Evolutionary conservation across 2,888 invertebrate genomes (phyloP).

Genomic region (Eupithecia insigniata): DNA sequence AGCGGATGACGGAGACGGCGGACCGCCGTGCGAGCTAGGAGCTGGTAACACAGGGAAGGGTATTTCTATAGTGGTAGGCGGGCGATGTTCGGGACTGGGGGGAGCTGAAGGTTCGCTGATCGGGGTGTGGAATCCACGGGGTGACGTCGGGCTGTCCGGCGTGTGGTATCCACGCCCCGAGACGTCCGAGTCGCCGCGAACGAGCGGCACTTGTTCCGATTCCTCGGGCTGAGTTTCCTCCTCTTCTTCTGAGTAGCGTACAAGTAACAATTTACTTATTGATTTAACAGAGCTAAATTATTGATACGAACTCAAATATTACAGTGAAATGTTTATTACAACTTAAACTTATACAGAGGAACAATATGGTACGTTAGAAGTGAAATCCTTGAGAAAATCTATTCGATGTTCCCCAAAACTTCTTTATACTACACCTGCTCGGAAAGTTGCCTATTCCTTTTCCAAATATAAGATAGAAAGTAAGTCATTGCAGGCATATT

Average conservation of each 20-base stretch:
- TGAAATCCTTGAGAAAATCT: not conserved
- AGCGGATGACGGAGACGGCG: constrained; percentile 93
- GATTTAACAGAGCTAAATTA: not conserved
- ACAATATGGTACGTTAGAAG: not conserved
- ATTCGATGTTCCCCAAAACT: not conserved
- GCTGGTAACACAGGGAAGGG: constrained; percentile 73
- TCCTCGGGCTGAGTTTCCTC: constrained; percentile 69
- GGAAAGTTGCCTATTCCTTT: no score
- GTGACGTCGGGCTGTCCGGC: constrained; percentile 69
- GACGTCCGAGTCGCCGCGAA: constrained; percentile 83
- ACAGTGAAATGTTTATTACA: no score
- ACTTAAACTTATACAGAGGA: not conserved
- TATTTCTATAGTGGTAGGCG: constrained; percentile 85
- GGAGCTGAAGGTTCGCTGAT: constrained; percentile 84
- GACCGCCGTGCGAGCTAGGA: constrained; percentile 66
- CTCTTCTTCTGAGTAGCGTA: constrained; percentile 65
- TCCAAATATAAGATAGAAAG: no score
- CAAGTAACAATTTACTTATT: constrained; percentile 33
- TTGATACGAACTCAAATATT: not conserved
- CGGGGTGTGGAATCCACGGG: constrained; percentile 91
- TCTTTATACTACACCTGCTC: no score
- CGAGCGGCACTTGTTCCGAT: constrained; percentile 74
- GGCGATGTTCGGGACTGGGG: constrained; percentile 71
- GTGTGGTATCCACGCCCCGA: constrained; percentile 84
- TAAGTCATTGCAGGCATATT: no score